Percentiles rank a stretch among this genome's conserved stretches.
phyloP scores from a whole-genome alignment of 2,113 vertebrate species.

The Crypturellus undulatus region DNA sequence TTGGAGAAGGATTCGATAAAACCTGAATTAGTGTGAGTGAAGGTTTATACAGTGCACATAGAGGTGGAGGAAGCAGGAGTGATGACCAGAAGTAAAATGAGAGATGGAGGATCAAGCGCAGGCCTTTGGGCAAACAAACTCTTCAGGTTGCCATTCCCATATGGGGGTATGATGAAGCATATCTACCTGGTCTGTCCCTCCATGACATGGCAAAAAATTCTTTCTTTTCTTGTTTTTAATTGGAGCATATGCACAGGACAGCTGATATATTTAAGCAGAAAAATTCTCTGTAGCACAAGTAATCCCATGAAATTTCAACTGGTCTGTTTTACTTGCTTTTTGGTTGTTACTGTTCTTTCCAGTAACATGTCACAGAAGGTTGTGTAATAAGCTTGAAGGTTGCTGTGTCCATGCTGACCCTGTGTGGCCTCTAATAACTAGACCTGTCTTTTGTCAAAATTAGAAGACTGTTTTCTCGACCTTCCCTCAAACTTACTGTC shows the following conservation, averaged over 20 bases:
- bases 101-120: neutral
- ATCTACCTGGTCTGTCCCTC: rapidly evolving
- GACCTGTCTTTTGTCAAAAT: neutral
- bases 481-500: neutral
- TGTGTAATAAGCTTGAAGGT: neutral
- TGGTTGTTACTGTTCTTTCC: rapidly evolving
- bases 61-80: rapidly evolving
- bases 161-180: rapidly evolving
- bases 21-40: neutral
- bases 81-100: neutral
- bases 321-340: neutral
- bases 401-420: too few species aligned
- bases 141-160: neutral
- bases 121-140: neutral
- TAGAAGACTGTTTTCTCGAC: neutral
- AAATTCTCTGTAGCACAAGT: neutral
- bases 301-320: neutral
- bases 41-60: neutral
- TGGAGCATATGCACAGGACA: rapidly evolving
- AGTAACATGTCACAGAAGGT: neutral
- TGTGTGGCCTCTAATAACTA: neutral
- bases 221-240: neutral
- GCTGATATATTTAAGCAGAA: rapidly evolving
- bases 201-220: neutral
- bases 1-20: neutral